Base-by-base conservation (phyloP, 2,113 vertebrate species). In the Eulemur macaco region DNA sequence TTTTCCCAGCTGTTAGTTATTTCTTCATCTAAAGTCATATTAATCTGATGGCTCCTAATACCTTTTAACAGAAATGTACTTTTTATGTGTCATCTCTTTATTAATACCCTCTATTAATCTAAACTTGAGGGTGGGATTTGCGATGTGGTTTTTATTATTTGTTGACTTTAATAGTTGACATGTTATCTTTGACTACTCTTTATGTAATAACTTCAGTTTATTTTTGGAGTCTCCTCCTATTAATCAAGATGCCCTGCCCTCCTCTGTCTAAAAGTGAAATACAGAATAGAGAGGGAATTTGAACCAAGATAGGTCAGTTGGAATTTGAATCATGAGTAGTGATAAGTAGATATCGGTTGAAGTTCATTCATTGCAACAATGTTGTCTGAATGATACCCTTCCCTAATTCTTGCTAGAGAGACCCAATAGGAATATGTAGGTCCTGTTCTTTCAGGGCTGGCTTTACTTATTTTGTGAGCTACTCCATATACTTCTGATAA, bases 391-490 rank as follows among this genome's bases (percentile, higher is more conserved):
- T 85, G 25, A 80, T 10, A 73, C 64, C 25, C 18, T 56, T 88
- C 6, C 37, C 60, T 91, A 83, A 88, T 39, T 93, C 69, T 68
- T 73, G 60, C 60, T 77, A 58, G 34, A 83, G 52, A 77, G 11
- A 50, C 47, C 25, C 42, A 77, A 9, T 31, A 89, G 27, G n/a
- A 64, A 25, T 73, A 42, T 54, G 21, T 39, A 82, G 81, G 37
- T 84, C 34, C 25, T 74, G 6, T 86, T 56, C 66, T 85, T 89
- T 90, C 45, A 37, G 27, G 64, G n/a, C 5, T 76, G 66, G 82
- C 60, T 69, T 90, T 89, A 68, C 37, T 88, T 42, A 54, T 73
- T 92, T 94, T 81, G 50, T 63, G 58, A 95, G 47, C 13, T 82
- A 92, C 34, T 63, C 29, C n/a, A 77, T 17, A 64, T 6, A 73